Conservation (phyloP, 2,888 invertebrate genomes). For the Polydrusus pterygomalis region DNA sequence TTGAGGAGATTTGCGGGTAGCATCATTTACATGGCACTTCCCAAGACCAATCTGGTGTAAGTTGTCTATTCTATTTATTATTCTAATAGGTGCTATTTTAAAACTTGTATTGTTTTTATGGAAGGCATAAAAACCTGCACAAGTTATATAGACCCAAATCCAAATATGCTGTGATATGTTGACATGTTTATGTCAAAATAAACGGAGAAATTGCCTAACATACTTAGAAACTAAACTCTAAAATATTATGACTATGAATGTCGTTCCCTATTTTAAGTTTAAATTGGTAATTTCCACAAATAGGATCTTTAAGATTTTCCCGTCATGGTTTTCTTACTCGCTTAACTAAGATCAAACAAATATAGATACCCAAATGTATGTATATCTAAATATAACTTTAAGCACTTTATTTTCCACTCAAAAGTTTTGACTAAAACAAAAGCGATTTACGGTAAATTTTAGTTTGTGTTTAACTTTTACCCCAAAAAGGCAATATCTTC, state of each 20-base stretch:
- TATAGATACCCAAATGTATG: neutral
- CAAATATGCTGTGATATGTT: neutral
- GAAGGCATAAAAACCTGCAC: too few relatives aligned
- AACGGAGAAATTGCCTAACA: constrained; percentile 6
- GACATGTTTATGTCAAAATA: neutral
- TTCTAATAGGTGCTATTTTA: too few relatives aligned
- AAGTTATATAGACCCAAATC: too few relatives aligned
- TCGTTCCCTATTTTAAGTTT: neutral
- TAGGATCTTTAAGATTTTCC: constrained; percentile 6
- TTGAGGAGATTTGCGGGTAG: too few relatives aligned
- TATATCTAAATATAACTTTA: constrained; percentile 9
- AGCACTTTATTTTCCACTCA: neutral
- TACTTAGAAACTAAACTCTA: neutral
- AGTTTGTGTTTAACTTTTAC: constrained; percentile 33
- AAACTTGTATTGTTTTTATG: too few relatives aligned
- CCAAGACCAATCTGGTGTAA: too few relatives aligned
- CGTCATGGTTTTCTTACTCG: too few relatives aligned
- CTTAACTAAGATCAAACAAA: neutral
- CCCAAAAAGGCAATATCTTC: constrained; percentile 35
- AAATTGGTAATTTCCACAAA: neutral
- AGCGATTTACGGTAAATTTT: constrained; percentile 28
- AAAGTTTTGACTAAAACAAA: constrained; percentile 32
- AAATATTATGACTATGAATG: constrained; percentile 27
- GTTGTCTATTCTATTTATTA: too few relatives aligned
- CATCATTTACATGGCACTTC: too few relatives aligned